A percentile compares a stretch with the other conserved stretches of the same genome.
phyloP scores from a whole-genome alignment of 2,888 invertebrate species.

The Odontocolon sp. region DNA sequence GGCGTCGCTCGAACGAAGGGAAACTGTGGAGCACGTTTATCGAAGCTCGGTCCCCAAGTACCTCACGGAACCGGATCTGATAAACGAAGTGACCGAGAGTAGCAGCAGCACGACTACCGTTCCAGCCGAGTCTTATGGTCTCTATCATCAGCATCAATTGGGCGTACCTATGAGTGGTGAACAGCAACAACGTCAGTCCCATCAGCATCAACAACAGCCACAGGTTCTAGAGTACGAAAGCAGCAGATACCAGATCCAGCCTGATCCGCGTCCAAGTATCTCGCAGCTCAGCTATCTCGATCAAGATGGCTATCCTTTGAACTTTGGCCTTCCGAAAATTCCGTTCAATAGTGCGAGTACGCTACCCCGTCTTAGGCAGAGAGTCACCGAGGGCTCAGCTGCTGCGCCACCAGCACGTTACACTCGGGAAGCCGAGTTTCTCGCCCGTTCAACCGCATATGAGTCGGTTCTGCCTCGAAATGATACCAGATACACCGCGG shows the following conservation, averaged over 20 bases:
- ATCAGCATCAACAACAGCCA: conserved; percentile 22
- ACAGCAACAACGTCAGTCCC: conserved; percentile 46
- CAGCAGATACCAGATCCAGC: conserved; percentile 72
- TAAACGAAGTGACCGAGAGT: conserved; percentile 76
- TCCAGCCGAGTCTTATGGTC: conserved; percentile 55
- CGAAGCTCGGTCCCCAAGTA: conserved; percentile 71
- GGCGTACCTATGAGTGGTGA: conserved; percentile 43
- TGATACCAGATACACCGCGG: conserved; percentile 86
- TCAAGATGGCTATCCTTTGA: conserved; percentile 90
- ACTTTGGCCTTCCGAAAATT: conserved; percentile 88
- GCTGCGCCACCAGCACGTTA: conserved; percentile 83
- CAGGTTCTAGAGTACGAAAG: conserved; percentile 72
- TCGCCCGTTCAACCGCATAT: conserved; percentile 83
- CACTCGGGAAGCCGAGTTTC: conserved; percentile 86
- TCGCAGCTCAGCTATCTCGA: conserved; percentile 84
- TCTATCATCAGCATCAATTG: conserved; percentile 70
- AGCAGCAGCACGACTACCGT: conserved; percentile 63
- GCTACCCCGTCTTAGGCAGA: conserved; percentile 86
- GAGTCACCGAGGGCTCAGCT: conserved; percentile 81
- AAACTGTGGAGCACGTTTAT: conserved; percentile 66
- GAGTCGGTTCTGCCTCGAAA: conserved; percentile 73
- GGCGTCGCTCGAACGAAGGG: conserved; percentile 68
- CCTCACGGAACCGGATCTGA: conserved; percentile 82
- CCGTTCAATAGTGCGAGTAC: conserved; percentile 87
- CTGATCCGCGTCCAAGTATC: conserved; percentile 71